Base-by-base conservation (phyloP, 2,113 vertebrate genomes). In the Aepyceros melampus region DNA sequence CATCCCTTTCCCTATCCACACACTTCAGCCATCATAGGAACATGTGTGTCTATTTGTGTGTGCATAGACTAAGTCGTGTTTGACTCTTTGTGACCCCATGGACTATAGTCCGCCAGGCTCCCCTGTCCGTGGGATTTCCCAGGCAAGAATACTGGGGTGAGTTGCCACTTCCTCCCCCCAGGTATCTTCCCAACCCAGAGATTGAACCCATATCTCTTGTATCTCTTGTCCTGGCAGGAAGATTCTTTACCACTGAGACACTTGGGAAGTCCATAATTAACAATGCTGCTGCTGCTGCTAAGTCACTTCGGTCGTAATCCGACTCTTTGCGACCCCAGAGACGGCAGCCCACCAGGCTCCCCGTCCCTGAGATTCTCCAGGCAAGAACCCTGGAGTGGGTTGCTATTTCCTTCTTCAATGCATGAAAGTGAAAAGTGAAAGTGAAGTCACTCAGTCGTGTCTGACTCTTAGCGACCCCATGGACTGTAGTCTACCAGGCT, bases 221-320 rank as follows among this genome's bases (percentile, higher is more conserved):
- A 14, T 43, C 40, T 43, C 36, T 43, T 76, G 71, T 27, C 43
- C 7, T 76, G 23, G 40, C 36, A 27, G 71, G 71, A 7, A 43
- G 40, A 76, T 43, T 43, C 40, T 76, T 76, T 76, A 43, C 40
- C 40, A 43, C 40, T 27, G 40, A 76, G 40, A 40, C 10, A 76
- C 12, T 40, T 76, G 71, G 71, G 23, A 43, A 76, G 71, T 27
- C 71, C 71, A 76, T 43, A 60, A 53, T 60, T 27, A 95, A 60
- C 15, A 64, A 33, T 16, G 31, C 60, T 64, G 60, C 60, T 64
- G 56, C 56, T 60, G 60, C 60, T 64, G 31, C 31, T 64, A 33
- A 33, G 31, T 64, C 1, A 0, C 6, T 64, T 64, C 31, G 33
- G 60, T 64, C 1, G 14, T 64, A 14, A 14, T 64, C 14, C 0